phyloP scores from a whole-genome alignment of 2,113 vertebrate species.

The Antidorcas marsupialis region DNA sequence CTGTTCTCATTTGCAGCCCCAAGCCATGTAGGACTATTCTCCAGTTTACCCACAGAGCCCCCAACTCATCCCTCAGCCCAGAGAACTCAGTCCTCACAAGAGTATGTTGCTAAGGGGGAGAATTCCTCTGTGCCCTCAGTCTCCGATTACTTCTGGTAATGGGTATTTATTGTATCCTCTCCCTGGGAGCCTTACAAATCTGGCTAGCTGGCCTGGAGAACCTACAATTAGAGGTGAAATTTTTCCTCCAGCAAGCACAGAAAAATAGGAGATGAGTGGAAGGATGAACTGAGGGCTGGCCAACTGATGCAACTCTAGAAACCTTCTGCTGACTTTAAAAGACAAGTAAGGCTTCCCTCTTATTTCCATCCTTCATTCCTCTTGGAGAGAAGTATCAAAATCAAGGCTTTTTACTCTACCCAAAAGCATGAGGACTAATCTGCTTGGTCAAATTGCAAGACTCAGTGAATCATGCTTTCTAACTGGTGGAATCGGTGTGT shows the following conservation, averaged over 20 bases:
- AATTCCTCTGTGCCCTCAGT: slow-evolving; percentile 26
- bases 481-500: background rate
- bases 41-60: background rate
- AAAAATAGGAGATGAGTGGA: background rate
- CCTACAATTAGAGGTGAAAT: background rate
- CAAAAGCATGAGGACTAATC: background rate
- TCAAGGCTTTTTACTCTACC: background rate
- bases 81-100: background rate
- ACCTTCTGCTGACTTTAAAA: slow-evolving; percentile 16
- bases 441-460: background rate
- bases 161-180: slow-evolving; percentile 31
- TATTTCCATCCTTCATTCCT: background rate
- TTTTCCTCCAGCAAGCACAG: background rate
- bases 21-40: background rate
- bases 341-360: background rate
- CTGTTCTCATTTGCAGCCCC: background rate
- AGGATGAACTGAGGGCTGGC: background rate
- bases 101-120: slow-evolving; percentile 11
- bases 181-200: slow-evolving; percentile 25
- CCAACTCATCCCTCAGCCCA: background rate
- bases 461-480: background rate
- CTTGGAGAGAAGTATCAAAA: background rate
- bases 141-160: slow-evolving; percentile 31
- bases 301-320: background rate
- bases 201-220: background rate